Evolutionary conservation across 2,888 invertebrate genomes (phyloP).

Genomic region (Volucella inanis): DNA sequence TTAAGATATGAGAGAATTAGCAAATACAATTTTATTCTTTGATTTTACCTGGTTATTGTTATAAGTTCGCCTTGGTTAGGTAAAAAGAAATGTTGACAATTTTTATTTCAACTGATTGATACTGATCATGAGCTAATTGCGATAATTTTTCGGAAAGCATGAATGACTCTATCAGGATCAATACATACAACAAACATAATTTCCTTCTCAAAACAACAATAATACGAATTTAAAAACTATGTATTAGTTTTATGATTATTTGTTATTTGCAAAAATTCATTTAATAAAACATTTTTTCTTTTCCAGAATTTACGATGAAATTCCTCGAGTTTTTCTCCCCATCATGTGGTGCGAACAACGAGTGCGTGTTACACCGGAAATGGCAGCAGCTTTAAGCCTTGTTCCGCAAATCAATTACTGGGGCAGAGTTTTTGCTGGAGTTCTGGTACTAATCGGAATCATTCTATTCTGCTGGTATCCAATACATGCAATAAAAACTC

Average conservation of each 20-base stretch:
- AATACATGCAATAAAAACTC: slow-evolving; percentile 67
- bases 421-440: slow-evolving; percentile 84
- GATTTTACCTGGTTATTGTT: no score
- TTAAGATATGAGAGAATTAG: no score
- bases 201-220: not conserved
- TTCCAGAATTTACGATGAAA: slow-evolving; percentile 85
- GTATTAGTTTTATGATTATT: no score
- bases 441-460: slow-evolving; percentile 83
- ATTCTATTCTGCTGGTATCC: slow-evolving; percentile 82
- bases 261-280: not conserved
- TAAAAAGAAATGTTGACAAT: no score
- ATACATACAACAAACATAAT: no score
- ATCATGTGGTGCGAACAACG: slow-evolving; percentile 91
- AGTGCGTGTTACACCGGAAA: slow-evolving; percentile 85
- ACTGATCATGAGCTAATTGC: no score
- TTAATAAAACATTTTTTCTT: slow-evolving; percentile 7
- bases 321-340: slow-evolving; percentile 88
- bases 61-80: no score
- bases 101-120: no score
- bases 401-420: slow-evolving; percentile 85
- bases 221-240: not conserved
- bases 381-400: slow-evolving; percentile 85
- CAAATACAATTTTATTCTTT: no score
- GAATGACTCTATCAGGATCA: no score
- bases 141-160: no score